Conservation (phyloP, 2,888 invertebrate genomes). For the Oscheius sp. region DNA sequence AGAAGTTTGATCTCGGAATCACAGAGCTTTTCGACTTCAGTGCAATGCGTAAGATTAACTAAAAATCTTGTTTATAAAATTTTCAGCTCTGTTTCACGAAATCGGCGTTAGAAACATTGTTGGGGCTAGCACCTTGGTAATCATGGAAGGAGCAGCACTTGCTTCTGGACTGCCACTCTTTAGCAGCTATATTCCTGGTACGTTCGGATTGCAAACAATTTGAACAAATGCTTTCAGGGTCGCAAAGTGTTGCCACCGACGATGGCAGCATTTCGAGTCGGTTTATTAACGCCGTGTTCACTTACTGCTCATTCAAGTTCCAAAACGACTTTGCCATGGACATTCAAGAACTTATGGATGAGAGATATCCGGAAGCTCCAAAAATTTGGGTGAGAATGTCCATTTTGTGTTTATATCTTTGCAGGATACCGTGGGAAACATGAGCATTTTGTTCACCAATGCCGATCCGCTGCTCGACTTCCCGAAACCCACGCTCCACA, state of each 20-base stretch:
- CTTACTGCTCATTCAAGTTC: constrained; percentile 29
- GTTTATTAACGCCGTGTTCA: constrained; percentile 14
- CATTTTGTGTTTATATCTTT: background rate
- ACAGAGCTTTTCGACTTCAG: constrained; percentile 37
- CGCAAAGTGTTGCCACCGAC: constrained; percentile 19
- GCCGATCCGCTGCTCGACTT: constrained; percentile 35
- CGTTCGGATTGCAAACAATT: background rate
- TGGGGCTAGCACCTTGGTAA: constrained; percentile 18
- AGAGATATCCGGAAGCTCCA: constrained; percentile 16
- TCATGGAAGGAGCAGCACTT: constrained; percentile 35
- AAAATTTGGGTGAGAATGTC: constrained; percentile 16
- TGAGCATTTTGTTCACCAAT: constrained; percentile 34
- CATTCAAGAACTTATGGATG: constrained; percentile 23
- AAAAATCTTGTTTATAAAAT: background rate
- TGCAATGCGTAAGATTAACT: constrained; percentile 20
- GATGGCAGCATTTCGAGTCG: constrained; percentile 23
- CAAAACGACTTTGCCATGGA: constrained; percentile 20
- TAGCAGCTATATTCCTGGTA: constrained; percentile 34
- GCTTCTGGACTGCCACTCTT: constrained; percentile 30
- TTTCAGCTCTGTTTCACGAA: constrained; percentile 35
- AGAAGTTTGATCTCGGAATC: constrained; percentile 37
- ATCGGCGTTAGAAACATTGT: constrained; percentile 28
- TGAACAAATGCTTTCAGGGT: constrained; percentile 8
- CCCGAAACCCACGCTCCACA: constrained; percentile 33
- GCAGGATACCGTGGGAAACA: constrained; percentile 23